A percentile compares a stretch with the other conserved stretches of the same genome.
phyloP scores from a whole-genome alignment of 2,113 vertebrate species.

The Xiphophorus couchianus region DNA sequence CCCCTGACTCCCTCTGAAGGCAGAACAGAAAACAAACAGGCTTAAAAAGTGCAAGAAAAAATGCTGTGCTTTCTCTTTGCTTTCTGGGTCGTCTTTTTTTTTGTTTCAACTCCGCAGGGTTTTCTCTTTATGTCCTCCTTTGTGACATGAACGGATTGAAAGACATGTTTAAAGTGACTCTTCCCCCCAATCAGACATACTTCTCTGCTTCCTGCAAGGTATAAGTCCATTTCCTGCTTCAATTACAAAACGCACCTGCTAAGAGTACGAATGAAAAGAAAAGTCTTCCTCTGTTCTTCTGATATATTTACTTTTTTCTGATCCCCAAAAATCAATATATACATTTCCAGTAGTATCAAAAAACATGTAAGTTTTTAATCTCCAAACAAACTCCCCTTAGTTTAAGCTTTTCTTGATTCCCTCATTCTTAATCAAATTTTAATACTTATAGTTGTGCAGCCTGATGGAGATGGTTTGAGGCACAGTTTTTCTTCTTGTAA shows the following conservation, averaged over 20 bases:
- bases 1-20: conserved; percentile 20
- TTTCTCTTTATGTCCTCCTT: conserved; percentile 8
- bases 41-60: neutral
- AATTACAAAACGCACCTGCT: neutral
- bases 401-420: neutral
- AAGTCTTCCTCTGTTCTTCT: neutral
- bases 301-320: neutral
- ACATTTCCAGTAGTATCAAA: too few species aligned
- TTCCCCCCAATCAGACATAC: neutral
- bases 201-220: conserved; percentile 18
- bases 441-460: neutral
- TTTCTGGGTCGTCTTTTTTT: neutral
- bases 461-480: too few species aligned
- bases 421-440: neutral
- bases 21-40: conserved; percentile 22
- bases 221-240: conserved; percentile 45
- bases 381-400: neutral
- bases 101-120: conserved; percentile 5
- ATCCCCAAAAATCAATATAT: neutral
- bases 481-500: too few species aligned
- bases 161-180: conserved; percentile 48
- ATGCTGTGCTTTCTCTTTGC: neutral
- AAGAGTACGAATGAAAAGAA: neutral
- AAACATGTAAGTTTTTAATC: neutral
- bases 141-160: conserved; percentile 48